Evolutionary conservation across 1,140 invertebrate species (phyloP), one percentile per base, ranked within the genome.

Genomic region (Drosophila micromelanica): DNA sequence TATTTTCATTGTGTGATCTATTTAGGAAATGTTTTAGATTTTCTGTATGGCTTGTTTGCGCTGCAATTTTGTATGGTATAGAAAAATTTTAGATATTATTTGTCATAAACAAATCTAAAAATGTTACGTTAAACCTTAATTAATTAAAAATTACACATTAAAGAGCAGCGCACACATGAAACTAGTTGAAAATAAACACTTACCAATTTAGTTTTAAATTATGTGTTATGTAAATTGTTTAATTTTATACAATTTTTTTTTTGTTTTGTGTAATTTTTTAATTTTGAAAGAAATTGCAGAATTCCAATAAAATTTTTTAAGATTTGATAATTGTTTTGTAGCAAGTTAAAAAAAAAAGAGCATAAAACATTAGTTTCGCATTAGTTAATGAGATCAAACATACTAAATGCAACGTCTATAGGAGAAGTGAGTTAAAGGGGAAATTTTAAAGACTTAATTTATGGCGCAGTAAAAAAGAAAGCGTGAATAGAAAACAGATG

Each of bases 121-220:
- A n/a, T n/a, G n/a, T n/a, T n/a, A n/a, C 30, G 30, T 32, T 20
- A 20, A 20, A 2, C 5, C 17, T 5, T 15, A 35, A 11, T 15
- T 17, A 17, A 9, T 17, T 12, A 17, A 37, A 11, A 2, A 35
- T 17, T 7, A 0, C 6, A 56, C 5, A 54, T 35, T 45, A 78
- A 59, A 73, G 48, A 63, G 49, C 72, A 76, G 71, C 62, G 73
- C 77, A 69, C 63, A 37, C 57, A 20, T 15, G 37, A 43, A 54
- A 65, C 54, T 76, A 85, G 32, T 79, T 49, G 20, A 43, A 60
- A 67, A 70, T 54, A 55, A 84, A 70, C 80, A 89, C 84, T 89
- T 89, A 89, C 84, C 84, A 89, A 89, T 89, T 87, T 65, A 52
- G 48, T 72, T 84, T 59, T 51, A 89, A 87, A 87, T 87, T 52